phyloP scores from a whole-genome alignment of 2,888 invertebrate species.

The Nemoura dubitans region DNA sequence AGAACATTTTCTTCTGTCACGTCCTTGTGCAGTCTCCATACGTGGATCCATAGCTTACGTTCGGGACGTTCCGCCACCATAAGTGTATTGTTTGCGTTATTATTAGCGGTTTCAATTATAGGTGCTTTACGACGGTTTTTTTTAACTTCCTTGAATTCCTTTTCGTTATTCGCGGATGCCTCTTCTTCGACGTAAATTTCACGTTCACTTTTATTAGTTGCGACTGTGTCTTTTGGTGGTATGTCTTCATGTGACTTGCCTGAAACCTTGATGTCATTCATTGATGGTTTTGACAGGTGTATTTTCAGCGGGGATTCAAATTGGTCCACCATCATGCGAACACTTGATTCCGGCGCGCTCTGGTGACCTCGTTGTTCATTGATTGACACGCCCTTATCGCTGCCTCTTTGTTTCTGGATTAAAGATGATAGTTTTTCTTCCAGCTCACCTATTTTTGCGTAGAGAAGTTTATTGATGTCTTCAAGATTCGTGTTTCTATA shows the following conservation, averaged over 20 bases:
- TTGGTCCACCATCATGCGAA: not conserved
- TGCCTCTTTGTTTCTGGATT: not conserved
- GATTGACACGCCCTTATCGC: not conserved
- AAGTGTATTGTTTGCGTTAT: not conserved
- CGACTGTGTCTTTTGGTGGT: not conserved
- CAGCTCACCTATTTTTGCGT: not conserved
- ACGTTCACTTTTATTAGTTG: not conserved
- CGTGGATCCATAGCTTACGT: slow-evolving; percentile 4
- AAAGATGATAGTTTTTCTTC: slow-evolving; percentile 7
- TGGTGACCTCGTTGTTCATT: not conserved
- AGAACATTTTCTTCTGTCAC: slow-evolving; percentile 3
- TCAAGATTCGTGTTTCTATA: slow-evolving; percentile 7
- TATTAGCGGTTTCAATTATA: not conserved
- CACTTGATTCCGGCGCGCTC: not conserved
- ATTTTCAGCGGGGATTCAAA: slow-evolving; percentile 12
- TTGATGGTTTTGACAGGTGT: slow-evolving; percentile 1
- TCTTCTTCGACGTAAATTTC: not conserved
- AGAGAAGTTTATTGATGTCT: not conserved
- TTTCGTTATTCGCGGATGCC: not conserved
- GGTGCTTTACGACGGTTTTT: not conserved
- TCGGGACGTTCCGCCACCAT: not conserved
- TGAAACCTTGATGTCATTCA: not conserved
- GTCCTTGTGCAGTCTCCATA: not conserved
- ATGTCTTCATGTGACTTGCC: not conserved
- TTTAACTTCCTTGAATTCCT: not conserved